Base-by-base conservation (phyloP, 2,888 invertebrate genomes). In the Corbicula japonica region DNA sequence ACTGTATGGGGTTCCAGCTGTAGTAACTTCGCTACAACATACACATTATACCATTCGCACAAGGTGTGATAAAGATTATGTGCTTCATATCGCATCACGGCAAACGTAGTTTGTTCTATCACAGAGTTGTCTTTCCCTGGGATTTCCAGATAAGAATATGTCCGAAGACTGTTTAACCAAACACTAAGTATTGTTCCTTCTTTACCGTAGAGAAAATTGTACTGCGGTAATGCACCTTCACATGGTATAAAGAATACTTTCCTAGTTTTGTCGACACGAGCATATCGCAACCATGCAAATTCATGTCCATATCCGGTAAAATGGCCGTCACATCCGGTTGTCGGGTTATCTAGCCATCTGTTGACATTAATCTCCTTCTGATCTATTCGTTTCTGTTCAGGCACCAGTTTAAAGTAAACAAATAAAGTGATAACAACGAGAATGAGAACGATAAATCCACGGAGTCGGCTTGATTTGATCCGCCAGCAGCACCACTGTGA, bases 11-110 rank as follows among this genome's bases (percentile, higher is more conserved):
- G 75, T 23, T 83, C 50, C 23, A 80, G 52, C 3, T 66, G 23
- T 10, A 83, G 32, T 2, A 78, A 48, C 60, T 70, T 77, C 10
- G 77, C 58, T 4, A 83, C 30, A 15, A 74, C 4, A 44, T 70
- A 83, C 21, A 83, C 66, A 58, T 83, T 83, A 34, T 75, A 80
- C 83, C 80, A 83, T 34, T 83, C 83, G 44, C 78, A 78, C 46
- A 83, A 23, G 12, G 83, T 83, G 58, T 83, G 83, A 50, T 78
- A 83, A 6, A 83, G 26, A 71, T 83, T 83, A 50, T 83, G 83
- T 2, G 83, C 83, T 58, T 83, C 83, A 12, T 63, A 66, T 54
- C 80, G 60, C 63, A 75, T 75, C 26, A 80, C 58, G 58, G 60
- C 83, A 50, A 83, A 41, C 12, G 77, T 72, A 6, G 71, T 28